phyloP scores from a whole-genome alignment of 1,140 invertebrate genomes.

The Eueides isabella region DNA sequence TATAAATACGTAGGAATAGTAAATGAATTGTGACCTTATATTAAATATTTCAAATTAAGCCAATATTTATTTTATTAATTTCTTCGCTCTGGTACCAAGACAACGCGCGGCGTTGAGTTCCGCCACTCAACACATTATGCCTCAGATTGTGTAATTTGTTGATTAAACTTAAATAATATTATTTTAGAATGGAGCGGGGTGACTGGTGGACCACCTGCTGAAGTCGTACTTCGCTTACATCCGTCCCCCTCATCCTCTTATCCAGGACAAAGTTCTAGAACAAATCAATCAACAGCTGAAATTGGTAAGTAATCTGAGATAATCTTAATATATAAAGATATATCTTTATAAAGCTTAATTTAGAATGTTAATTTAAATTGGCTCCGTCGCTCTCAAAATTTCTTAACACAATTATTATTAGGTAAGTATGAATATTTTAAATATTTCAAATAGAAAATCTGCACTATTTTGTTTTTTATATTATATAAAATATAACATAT shows the following conservation, averaged over 20 bases:
- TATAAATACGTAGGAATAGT: no score
- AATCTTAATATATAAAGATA: background rate
- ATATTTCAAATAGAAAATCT: background rate
- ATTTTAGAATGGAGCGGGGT: slow-evolving; percentile 73
- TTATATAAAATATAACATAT: background rate
- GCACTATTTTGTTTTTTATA: background rate
- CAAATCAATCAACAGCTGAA: slow-evolving; percentile 52
- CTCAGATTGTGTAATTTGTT: no score
- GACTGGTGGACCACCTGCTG: slow-evolving; percentile 70
- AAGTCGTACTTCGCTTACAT: slow-evolving; percentile 68
- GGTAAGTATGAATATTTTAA: slow-evolving; percentile 4
- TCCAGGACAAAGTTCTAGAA: slow-evolving; percentile 41
- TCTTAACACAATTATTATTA: background rate
- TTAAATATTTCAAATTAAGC: no score
- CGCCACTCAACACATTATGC: no score
- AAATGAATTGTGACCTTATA: slow-evolving; percentile 1
- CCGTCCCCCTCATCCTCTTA: slow-evolving; percentile 51
- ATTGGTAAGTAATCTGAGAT: slow-evolving; percentile 32
- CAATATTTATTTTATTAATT: background rate
- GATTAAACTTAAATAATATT: background rate
- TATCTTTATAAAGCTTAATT: background rate
- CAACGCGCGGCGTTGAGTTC: no score
- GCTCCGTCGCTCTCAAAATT: slow-evolving; percentile 14
- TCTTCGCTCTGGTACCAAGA: no score
- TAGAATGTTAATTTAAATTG: background rate